Evolutionary conservation across 2,113 vertebrate species (phyloP).

Genomic region (Nasalis larvatus): DNA sequence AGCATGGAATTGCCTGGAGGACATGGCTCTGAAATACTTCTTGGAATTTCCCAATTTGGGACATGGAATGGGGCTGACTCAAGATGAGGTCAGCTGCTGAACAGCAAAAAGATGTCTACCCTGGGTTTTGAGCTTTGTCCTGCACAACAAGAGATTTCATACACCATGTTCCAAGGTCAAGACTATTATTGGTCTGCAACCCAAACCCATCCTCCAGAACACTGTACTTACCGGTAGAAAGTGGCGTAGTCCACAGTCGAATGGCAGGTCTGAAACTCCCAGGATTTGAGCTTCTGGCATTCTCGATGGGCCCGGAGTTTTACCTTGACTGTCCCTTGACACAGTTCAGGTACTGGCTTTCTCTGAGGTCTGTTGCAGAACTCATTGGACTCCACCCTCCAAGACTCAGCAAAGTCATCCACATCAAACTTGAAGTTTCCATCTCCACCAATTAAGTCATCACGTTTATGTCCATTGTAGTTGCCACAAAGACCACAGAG

Average conservation of each 20-base stretch:
- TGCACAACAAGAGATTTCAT: not conserved
- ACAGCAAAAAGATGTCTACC: not conserved
- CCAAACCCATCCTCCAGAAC: not conserved
- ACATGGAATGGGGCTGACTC: not conserved
- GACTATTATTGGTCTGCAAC: not conserved
- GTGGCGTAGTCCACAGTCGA: constrained; percentile 91
- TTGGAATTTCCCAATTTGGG: not conserved
- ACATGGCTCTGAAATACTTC: not conserved
- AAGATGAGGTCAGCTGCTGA: not conserved
- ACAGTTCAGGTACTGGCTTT: constrained; percentile 90
- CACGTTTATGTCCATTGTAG: constrained; percentile 97
- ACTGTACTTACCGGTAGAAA: constrained; percentile 91
- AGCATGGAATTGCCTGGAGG: not conserved
- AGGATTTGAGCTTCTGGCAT: constrained; percentile 96
- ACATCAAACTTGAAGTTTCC: constrained; percentile 97
- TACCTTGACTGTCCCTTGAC: constrained; percentile 92
- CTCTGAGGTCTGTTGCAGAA: constrained; percentile 89
- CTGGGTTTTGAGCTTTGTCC: not conserved
- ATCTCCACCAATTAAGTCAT: constrained; percentile 95
- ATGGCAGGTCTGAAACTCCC: constrained; percentile 97
- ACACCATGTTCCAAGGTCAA: not conserved
- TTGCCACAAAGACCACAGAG: constrained; percentile 98
- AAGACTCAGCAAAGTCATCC: constrained; percentile 97
- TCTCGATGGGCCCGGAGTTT: constrained; percentile 96
- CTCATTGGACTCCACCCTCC: constrained; percentile 95